Percentiles rank a stretch among this genome's conserved stretches.
phyloP scores from a whole-genome alignment of 2,888 invertebrate species.

The Podabrus alpinus region DNA sequence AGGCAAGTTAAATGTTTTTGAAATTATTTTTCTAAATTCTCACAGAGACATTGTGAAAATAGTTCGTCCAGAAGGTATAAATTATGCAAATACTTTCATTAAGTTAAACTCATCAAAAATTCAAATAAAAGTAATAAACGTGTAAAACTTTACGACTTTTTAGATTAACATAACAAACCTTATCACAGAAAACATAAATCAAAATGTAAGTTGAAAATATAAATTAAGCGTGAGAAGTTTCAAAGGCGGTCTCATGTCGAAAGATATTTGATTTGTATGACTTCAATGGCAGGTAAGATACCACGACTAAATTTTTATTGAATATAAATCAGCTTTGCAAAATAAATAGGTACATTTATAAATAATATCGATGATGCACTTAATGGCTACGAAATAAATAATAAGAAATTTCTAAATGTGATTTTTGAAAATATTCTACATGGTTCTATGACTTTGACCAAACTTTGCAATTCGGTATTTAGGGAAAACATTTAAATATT shows the following conservation, averaged over 20 bases:
- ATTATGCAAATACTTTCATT: background rate
- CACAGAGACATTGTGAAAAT: background rate
- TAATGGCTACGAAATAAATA: too few relatives aligned
- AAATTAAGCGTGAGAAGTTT: constrained; percentile 29
- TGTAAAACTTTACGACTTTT: constrained; percentile 21
- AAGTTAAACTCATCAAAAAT: constrained; percentile 6
- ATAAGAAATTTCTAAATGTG: too few relatives aligned
- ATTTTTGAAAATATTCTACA: too few relatives aligned
- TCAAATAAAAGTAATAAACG: constrained; percentile 27
- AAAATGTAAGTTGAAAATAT: constrained; percentile 26
- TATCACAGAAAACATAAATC: constrained; percentile 30
- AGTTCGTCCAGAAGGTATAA: background rate
- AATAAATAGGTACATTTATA: background rate
- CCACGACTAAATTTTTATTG: constrained; percentile 16
- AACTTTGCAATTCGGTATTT: too few relatives aligned
- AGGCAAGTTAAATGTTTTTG: background rate
- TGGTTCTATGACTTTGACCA: too few relatives aligned
- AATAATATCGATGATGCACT: background rate
- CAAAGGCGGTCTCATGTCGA: constrained; percentile 25
- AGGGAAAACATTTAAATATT: too few relatives aligned
- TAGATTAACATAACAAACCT: constrained; percentile 29
- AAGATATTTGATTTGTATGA: constrained; percentile 24
- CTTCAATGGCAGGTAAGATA: constrained; percentile 26
- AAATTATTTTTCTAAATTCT: background rate
- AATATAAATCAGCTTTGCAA: background rate